Evolutionary conservation across 2,888 invertebrate genomes (phyloP).

Genomic region (Hirtodrosophila duncani): DNA sequence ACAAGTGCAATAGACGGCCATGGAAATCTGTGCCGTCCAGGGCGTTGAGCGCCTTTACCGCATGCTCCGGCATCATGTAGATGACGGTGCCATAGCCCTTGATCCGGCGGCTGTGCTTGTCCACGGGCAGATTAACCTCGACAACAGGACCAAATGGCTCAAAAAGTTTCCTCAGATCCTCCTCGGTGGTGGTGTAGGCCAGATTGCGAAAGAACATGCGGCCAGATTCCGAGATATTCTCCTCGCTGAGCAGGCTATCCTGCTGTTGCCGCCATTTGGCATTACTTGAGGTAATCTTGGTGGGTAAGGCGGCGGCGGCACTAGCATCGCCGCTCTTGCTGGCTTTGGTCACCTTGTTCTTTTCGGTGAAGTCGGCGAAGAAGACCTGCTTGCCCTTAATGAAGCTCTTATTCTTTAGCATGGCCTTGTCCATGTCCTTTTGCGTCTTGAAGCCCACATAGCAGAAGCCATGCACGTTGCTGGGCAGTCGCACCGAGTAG

Average conservation of each 20-base stretch:
- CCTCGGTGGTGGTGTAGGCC: slow-evolving; percentile 90
- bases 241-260: slow-evolving; percentile 84
- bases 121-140: slow-evolving; percentile 93
- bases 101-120: slow-evolving; percentile 86
- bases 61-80: slow-evolving; percentile 96
- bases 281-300: slow-evolving; percentile 63
- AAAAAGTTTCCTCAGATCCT: slow-evolving; percentile 90
- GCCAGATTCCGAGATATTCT: slow-evolving; percentile 92
- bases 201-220: slow-evolving; percentile 95
- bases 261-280: slow-evolving; percentile 83
- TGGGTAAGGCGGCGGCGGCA: slow-evolving; percentile 12
- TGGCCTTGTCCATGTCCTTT: slow-evolving; percentile 87
- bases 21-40: slow-evolving; percentile 95
- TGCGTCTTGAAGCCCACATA: slow-evolving; percentile 94
- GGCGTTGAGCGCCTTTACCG: slow-evolving; percentile 90
- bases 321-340: slow-evolving; percentile 30
- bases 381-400: slow-evolving; percentile 84
- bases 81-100: slow-evolving; percentile 96
- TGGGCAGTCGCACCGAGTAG: slow-evolving; percentile 88
- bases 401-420: slow-evolving; percentile 91
- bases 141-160: slow-evolving; percentile 91
- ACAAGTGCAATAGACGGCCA: slow-evolving; percentile 94
- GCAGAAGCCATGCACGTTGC: slow-evolving; percentile 89
- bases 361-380: slow-evolving; percentile 80
- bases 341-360: slow-evolving; percentile 76